Base-by-base conservation (phyloP, 2,113 vertebrate species). In the Myrmecophaga tridactyla region DNA sequence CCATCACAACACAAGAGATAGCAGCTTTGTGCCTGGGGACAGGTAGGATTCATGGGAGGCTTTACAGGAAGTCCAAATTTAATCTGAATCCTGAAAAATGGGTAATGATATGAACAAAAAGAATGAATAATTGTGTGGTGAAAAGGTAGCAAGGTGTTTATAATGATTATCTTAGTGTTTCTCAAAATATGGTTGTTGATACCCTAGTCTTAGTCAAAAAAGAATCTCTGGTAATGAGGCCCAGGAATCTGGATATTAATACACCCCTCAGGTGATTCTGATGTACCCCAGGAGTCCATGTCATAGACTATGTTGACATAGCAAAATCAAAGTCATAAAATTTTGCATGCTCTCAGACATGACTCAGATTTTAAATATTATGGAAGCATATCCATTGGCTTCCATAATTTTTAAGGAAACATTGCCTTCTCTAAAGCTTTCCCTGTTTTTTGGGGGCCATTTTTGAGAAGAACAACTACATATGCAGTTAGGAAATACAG, bases 321-420 rank as follows among this genome's bases (percentile, higher is more conserved):
- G 51, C 14, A 70, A 51, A 90, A 77, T 92, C 48, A 92, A 31
- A 70, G 20, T 34, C 1, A 39, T 77, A 67, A 86, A 67, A 46
- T 86, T 86, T 65, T 89, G 39, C 27, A 62, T 72, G 14, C 11
- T 70, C 20, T 96, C 27, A 65, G 63, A 72, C 20, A 92, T n/a
- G 51, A 81, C 20, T 84, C 53, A 63, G n/a, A 94, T 90, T 88
- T 90, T 6, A 4, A 31, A 51, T 81, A 43, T 60, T 13, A 56
- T 77, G 1, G 62, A 77, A 81, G 53, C n/a, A 89, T 70, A 85
- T 6, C 51, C 63, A 43, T 48, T 70, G 20, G 67, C 36, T 92
- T 7, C 41, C 69, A 72, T 62, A 8, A 89, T 90, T 89, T 89
- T 20, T 86, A 89, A 81, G 60, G 81, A 94, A 91, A 86, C 36